Evolutionary conservation across 2,797 vertebrate genomes (phyloP).

Genomic region (Sciurus carolinensis): DNA sequence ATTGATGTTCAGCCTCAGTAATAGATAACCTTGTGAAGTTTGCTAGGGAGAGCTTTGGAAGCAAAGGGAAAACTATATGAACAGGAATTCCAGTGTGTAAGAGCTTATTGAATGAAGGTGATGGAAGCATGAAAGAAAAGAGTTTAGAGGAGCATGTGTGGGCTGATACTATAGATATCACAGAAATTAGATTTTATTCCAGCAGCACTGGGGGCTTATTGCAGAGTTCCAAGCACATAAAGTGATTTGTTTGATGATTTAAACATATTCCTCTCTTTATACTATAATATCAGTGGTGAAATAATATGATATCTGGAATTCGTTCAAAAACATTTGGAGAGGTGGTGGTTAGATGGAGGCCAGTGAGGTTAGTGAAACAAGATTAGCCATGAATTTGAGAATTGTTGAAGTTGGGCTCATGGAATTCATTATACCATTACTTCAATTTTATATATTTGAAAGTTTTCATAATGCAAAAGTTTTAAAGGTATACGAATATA

Average conservation of each 20-base stretch:
- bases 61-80: neutral
- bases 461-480: neutral
- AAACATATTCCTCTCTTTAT: neutral
- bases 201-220: neutral
- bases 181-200: neutral
- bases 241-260: conserved; percentile 14
- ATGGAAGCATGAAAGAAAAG: neutral
- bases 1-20: neutral
- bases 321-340: neutral
- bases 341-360: neutral
- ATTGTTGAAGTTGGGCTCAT: neutral
- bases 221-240: neutral
- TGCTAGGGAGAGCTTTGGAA: neutral
- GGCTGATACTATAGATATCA: neutral
- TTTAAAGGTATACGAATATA: neutral
- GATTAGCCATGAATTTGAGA: neutral
- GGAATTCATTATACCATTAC: neutral
- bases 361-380: conserved; percentile 18
- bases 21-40: neutral
- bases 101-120: neutral
- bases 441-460: neutral
- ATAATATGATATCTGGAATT: conserved; percentile 18
- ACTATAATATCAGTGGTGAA: neutral
- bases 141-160: neutral
- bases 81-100: neutral